These are phyloP conservation scores for Diogma glabrata DNA, from an alignment of 2,888 invertebrate genomes.

Conservation along the genomic window DNA sequence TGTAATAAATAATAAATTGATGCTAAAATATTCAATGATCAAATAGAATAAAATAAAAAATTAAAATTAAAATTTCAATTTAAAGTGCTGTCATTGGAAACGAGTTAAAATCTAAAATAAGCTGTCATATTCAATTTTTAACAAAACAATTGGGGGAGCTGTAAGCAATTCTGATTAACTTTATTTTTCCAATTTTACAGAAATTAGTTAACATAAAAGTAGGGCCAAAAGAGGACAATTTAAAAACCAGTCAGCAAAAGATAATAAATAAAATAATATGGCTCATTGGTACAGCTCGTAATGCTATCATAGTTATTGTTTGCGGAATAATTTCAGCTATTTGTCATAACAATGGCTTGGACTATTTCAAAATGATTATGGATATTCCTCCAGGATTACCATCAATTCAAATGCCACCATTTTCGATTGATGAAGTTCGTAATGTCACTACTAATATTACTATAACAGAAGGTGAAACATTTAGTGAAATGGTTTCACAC, in stretches of 20 bases:
- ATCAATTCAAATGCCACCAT: slow-evolving; percentile 50
- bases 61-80: too few species aligned
- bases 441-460: slow-evolving; percentile 41
- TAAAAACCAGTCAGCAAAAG: slow-evolving; percentile 44
- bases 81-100: too few species aligned
- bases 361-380: slow-evolving; percentile 57
- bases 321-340: slow-evolving; percentile 55
- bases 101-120: too few species aligned
- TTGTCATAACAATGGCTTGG: slow-evolving; percentile 42
- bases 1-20: too few species aligned
- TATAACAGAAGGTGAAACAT: slow-evolving; percentile 27
- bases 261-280: slow-evolving; percentile 55
- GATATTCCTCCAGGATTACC: slow-evolving; percentile 65
- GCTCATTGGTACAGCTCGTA: slow-evolving; percentile 69
- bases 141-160: too few species aligned
- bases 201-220: slow-evolving; percentile 51
- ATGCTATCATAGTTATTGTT: slow-evolving; percentile 70
- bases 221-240: slow-evolving; percentile 42
- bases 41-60: too few species aligned
- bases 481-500: slow-evolving; percentile 63
- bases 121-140: background rate
- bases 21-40: too few species aligned
- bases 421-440: slow-evolving; percentile 46
- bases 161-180: too few species aligned
- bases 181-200: slow-evolving; percentile 33